Evolutionary conservation across 2,888 invertebrate genomes (phyloP).

Genomic region (Bombyx huttoni): DNA sequence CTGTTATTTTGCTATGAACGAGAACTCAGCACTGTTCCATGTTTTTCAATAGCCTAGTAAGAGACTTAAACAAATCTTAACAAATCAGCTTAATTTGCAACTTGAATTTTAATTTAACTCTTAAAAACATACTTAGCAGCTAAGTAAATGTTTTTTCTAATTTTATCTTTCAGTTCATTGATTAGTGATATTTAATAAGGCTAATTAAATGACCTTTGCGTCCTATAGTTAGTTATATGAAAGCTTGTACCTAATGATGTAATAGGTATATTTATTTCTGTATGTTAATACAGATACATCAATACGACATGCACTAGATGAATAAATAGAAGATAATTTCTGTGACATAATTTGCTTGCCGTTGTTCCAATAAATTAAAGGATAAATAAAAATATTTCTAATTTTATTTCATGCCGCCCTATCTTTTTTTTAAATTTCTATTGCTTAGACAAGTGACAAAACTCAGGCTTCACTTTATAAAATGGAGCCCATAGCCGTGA

Average conservation of each 20-base stretch:
- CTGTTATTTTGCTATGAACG: neutral
- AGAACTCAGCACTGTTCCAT: neutral
- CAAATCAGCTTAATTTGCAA: neutral
- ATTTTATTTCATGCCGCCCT: constrained; percentile 12
- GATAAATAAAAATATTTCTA: constrained; percentile 20
- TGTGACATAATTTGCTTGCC: constrained; percentile 48
- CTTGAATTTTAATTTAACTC: neutral
- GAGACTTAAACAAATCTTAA: neutral
- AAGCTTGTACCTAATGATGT: constrained; percentile 27
- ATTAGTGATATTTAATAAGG: neutral
- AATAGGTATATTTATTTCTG: constrained; percentile 29
- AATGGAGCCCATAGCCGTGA: too few relatives aligned
- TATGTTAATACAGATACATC: constrained; percentile 15
- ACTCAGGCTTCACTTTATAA: too few relatives aligned
- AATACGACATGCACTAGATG: constrained; percentile 32
- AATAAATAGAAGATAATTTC: constrained; percentile 21
- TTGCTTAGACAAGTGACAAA: too few relatives aligned
- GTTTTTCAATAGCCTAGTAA: neutral
- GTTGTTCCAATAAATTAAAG: constrained; percentile 52
- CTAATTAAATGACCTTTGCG: constrained; percentile 10
- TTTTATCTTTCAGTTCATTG: neutral
- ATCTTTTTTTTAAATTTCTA: too few relatives aligned
- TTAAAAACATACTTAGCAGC: neutral
- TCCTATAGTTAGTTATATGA: constrained; percentile 34
- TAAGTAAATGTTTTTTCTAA: neutral